These are phyloP conservation scores for Tridacna gigas DNA, from an alignment of 2,888 invertebrate species.

Conservation along the genomic window DNA sequence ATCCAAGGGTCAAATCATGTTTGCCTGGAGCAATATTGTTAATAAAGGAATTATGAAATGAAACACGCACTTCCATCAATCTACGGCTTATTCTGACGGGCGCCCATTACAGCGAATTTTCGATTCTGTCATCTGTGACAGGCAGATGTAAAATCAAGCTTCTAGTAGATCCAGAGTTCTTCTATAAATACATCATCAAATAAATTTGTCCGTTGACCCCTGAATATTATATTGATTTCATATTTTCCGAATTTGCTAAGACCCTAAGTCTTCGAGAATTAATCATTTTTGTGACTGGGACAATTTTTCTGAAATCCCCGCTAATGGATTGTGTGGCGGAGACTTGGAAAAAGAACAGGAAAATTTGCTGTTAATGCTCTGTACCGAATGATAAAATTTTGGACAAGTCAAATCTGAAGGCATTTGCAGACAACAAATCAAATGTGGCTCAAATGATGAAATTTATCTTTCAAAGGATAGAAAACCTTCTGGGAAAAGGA, in stretches of 20 bases:
- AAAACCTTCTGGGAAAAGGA: not conserved
- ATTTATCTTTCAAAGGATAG: not conserved
- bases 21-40: constrained; percentile 60
- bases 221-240: constrained; percentile 63
- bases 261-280: constrained; percentile 10
- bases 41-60: constrained; percentile 62
- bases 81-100: constrained; percentile 56
- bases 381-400: not conserved
- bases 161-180: constrained; percentile 37
- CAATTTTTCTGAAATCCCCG: constrained; percentile 22
- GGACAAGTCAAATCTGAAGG: not conserved
- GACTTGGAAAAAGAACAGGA: not conserved
- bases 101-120: constrained; percentile 59
- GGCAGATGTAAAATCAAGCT: constrained; percentile 35
- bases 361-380: constrained; percentile 7
- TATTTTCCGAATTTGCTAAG: constrained; percentile 43
- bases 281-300: constrained; percentile 28
- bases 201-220: constrained; percentile 37
- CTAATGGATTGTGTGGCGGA: constrained; percentile 21
- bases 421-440: not conserved
- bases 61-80: constrained; percentile 54
- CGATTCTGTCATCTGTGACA: constrained; percentile 53
- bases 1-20: constrained; percentile 34
- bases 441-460: not conserved
- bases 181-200: constrained; percentile 61